A percentile compares a stretch with the other conserved stretches of the same genome.
These are phyloP conservation scores for Tympanoctomys barrerae DNA, from an alignment of 2,797 vertebrate genomes.

Conservation along the genomic window DNA sequence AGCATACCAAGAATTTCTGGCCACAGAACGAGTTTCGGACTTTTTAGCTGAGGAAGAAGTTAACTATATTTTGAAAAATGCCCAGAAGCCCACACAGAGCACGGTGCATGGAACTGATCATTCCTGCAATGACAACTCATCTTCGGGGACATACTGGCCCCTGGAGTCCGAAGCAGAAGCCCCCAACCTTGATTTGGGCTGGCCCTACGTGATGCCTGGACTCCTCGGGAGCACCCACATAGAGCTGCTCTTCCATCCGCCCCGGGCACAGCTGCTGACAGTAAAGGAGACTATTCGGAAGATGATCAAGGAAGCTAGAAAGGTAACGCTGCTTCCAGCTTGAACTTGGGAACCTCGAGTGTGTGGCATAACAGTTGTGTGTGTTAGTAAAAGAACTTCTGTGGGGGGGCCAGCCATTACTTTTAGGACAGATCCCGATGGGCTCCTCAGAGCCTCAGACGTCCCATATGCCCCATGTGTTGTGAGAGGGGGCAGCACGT, in stretches of 20 bases:
- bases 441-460: not conserved
- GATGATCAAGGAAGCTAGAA: slow-evolving; percentile 95
- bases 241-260: slow-evolving; percentile 96
- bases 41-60: slow-evolving; percentile 96
- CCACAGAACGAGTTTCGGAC: slow-evolving; percentile 91
- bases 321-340: slow-evolving; percentile 90
- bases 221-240: slow-evolving; percentile 92
- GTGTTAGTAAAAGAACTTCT: not conserved
- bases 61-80: slow-evolving; percentile 92
- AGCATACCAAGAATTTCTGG: slow-evolving; percentile 94
- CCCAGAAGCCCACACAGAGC: slow-evolving; percentile 87
- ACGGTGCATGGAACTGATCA: slow-evolving; percentile 87
- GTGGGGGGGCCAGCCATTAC: not conserved
- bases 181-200: slow-evolving; percentile 97
- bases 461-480: not conserved
- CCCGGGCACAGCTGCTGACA: slow-evolving; percentile 93
- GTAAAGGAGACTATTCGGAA: slow-evolving; percentile 97
- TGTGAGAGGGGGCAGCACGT: not conserved
- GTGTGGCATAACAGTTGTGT: not conserved
- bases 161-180: slow-evolving; percentile 94
- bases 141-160: slow-evolving; percentile 98
- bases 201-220: slow-evolving; percentile 93
- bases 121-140: slow-evolving; percentile 90
- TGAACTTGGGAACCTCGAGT: not conserved
- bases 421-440: not conserved